Percentiles rank a stretch among this genome's conserved stretches.
Evolutionary conservation across 2,113 vertebrate species (phyloP).

Genomic region (Mugil cephalus): DNA sequence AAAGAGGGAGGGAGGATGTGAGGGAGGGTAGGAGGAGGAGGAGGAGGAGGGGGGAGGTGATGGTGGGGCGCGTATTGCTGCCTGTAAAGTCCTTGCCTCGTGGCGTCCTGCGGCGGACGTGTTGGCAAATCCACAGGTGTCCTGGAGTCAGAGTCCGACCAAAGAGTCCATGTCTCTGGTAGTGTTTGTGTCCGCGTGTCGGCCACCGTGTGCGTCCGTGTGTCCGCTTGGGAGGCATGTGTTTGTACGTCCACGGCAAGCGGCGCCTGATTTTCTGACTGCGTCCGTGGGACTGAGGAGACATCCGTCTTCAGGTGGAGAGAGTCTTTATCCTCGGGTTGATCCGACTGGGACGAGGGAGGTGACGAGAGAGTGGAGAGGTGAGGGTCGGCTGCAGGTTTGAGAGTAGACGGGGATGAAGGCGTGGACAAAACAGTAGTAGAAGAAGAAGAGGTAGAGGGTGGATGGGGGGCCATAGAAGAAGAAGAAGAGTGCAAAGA

Average conservation of each 20-base stretch:
- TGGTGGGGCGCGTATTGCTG: constrained; percentile 69
- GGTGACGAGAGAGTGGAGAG: constrained; percentile 65
- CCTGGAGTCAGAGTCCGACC: constrained; percentile 32
- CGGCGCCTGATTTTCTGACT: background rate
- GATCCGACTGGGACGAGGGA: constrained; percentile 36
- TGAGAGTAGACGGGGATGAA: constrained; percentile 1
- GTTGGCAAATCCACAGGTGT: constrained; percentile 19
- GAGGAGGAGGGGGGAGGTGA: constrained; percentile 39
- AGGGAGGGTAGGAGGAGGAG: no score
- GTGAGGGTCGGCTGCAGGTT: constrained; percentile 15
- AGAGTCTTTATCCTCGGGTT: constrained; percentile 1
- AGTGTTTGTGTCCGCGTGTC: constrained; percentile 18
- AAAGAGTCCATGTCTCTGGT: constrained; percentile 48
- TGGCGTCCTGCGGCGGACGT: background rate
- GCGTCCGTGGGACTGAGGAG: constrained; percentile 3
- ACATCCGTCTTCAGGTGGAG: background rate
- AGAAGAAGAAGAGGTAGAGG: constrained; percentile 34
- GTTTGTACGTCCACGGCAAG: constrained; percentile 3
- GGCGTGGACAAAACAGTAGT: constrained; percentile 5
- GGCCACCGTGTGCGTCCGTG: background rate
- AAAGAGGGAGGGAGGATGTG: constrained; percentile 62
- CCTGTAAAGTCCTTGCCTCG: constrained; percentile 58
- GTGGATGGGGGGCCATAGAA: background rate
- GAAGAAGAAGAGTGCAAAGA: constrained; percentile 1
- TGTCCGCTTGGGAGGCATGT: background rate